Evolutionary conservation across 2,797 vertebrate species (phyloP).

Genomic region (Crenuchus spilurus): DNA sequence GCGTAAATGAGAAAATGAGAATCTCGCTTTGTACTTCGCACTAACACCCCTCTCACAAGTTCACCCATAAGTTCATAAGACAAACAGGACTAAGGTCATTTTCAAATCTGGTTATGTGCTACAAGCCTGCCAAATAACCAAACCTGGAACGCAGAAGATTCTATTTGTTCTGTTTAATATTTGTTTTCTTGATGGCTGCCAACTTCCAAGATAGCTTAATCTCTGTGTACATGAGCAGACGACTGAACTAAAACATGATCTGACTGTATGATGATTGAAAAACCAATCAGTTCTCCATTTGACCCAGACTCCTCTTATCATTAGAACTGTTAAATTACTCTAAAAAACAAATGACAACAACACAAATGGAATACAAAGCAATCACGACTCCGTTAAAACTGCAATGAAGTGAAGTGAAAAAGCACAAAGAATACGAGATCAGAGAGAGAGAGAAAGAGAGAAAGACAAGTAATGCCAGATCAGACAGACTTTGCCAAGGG

Average conservation of each 20-base stretch:
- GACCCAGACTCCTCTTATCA: not conserved
- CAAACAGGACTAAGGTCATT: conserved; percentile 18
- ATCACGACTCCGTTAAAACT: too few species aligned
- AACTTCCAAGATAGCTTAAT: conserved; percentile 55
- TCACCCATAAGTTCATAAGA: conserved; percentile 20
- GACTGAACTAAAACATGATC: conserved; percentile 41
- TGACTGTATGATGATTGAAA: conserved; percentile 29
- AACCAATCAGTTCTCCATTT: conserved; percentile 14
- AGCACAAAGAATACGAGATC: not conserved
- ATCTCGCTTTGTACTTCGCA: conserved; percentile 8
- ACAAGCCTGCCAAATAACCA: conserved; percentile 24
- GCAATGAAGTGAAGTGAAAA: not conserved
- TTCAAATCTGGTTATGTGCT: conserved; percentile 22
- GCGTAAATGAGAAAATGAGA: conserved; percentile 30
- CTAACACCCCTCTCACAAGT: not conserved
- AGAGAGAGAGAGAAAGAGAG: conserved; percentile 56
- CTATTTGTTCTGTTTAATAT: conserved; percentile 21
- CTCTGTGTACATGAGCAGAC: conserved; percentile 43
- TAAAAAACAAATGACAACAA: not conserved
- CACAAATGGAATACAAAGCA: not conserved
- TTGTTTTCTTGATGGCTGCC: conserved; percentile 32
- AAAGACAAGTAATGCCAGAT: conserved; percentile 72
- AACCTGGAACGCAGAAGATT: conserved; percentile 39
- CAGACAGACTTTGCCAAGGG: conserved; percentile 73
- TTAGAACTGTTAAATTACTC: not conserved